phyloP scores from a whole-genome alignment of 2,797 vertebrate genomes.

The Epinephelus coioides region DNA sequence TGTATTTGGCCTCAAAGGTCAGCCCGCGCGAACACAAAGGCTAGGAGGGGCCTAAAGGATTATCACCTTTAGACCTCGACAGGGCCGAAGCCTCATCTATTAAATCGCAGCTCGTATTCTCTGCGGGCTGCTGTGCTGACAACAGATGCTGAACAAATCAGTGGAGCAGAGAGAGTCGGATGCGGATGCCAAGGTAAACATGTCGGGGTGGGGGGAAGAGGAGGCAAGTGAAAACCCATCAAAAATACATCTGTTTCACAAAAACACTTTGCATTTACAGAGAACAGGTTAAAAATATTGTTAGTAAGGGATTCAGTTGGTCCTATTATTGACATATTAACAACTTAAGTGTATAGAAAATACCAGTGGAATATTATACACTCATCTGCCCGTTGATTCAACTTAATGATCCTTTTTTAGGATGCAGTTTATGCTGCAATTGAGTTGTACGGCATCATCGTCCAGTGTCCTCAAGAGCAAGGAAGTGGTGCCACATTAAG shows the following conservation, averaged over 20 bases:
- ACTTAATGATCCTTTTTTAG: too few relatives aligned
- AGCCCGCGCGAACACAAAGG: constrained; percentile 33
- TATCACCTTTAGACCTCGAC: constrained; percentile 20
- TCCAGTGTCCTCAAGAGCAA: too few relatives aligned
- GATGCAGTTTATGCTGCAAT: too few relatives aligned
- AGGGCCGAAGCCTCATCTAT: constrained; percentile 20
- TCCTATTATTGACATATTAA: neutral
- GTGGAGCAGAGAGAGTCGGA: constrained; percentile 22
- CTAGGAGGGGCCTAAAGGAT: constrained; percentile 29
- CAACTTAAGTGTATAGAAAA: too few relatives aligned
- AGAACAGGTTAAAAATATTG: neutral
- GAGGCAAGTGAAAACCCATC: constrained; percentile 36
- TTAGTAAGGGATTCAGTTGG: neutral
- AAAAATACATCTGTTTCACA: constrained; percentile 36
- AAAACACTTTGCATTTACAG: neutral
- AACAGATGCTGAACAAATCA: constrained; percentile 36
- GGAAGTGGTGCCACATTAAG: too few relatives aligned
- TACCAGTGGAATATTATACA: too few relatives aligned
- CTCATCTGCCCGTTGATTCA: too few relatives aligned
- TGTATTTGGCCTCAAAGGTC: constrained; percentile 67
- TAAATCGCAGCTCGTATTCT: constrained; percentile 51
- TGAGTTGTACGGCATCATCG: too few relatives aligned
- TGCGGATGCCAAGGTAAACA: constrained; percentile 61
- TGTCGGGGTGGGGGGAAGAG: constrained; percentile 5
- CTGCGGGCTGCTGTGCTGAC: constrained; percentile 7